phyloP scores from a whole-genome alignment of 2,797 vertebrate genomes.

The Monodelphis domestica region DNA sequence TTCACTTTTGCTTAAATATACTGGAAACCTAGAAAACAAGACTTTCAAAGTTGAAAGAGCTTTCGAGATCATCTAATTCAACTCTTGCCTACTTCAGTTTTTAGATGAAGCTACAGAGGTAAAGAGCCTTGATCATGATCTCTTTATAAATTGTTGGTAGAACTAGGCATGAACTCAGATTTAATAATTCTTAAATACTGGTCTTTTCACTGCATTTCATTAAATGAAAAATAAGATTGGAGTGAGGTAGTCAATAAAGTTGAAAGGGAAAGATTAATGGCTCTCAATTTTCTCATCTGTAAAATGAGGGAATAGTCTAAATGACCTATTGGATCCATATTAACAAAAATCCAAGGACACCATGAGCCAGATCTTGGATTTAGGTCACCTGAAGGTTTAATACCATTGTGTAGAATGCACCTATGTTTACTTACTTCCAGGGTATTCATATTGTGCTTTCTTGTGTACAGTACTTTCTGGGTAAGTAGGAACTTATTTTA shows the following conservation, averaged over 20 bases:
- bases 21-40: background rate
- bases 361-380: background rate
- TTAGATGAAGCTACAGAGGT: background rate
- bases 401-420: background rate
- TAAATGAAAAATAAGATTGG: background rate
- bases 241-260: background rate
- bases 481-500: background rate
- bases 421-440: constrained; percentile 16
- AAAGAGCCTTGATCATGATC: background rate
- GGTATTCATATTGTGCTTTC: background rate
- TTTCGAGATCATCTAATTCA: background rate
- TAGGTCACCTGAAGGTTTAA: background rate
- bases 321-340: background rate
- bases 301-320: background rate
- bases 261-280: background rate
- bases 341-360: background rate
- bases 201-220: background rate
- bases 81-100: background rate
- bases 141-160: background rate
- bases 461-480: background rate
- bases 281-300: background rate
- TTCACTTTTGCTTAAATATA: background rate
- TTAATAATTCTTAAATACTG: background rate
- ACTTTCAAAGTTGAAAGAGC: background rate
- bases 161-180: background rate